A percentile compares a stretch with the other conserved stretches of the same genome.
Conservation (phyloP, 2,888 invertebrate species). For the Carpatolechia fugitivella region DNA sequence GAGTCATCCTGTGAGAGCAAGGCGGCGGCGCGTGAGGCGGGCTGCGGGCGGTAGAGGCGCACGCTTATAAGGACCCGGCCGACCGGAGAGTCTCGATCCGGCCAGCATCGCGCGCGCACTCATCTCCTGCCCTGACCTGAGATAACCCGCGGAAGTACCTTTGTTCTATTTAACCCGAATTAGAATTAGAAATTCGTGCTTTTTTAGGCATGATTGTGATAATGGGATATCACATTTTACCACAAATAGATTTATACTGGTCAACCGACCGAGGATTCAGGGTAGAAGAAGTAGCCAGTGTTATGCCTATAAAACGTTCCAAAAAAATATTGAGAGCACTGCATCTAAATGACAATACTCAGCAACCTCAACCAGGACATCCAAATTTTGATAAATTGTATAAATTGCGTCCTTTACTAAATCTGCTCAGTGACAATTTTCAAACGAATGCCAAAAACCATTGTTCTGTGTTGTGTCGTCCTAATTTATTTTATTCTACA, state of each 20-base stretch:
- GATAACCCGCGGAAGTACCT: no score
- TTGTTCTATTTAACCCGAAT: no score
- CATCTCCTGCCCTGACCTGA: no score
- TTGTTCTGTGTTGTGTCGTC: no score
- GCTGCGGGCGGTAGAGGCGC: no score
- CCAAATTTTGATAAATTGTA: constrained; percentile 10
- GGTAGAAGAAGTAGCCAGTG: neutral
- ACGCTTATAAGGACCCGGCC: no score
- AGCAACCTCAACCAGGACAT: neutral
- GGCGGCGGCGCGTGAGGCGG: no score
- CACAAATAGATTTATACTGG: neutral
- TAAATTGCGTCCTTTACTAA: constrained; percentile 22
- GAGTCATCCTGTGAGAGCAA: no score
- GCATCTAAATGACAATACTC: constrained; percentile 5
- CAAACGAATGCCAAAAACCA: constrained; percentile 10
- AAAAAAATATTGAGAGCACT: neutral
- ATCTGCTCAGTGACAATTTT: constrained; percentile 20
- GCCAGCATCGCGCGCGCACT: no score
- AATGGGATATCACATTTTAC: constrained; percentile 11
- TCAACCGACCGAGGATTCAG: neutral
- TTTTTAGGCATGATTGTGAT: constrained; percentile 15
- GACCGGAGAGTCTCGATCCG: no score
- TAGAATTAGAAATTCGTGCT: no score
- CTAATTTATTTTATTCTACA: no score
- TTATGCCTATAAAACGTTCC: constrained; percentile 4